Conservation (phyloP, 2,797 vertebrate species). For the Acanthurus lineatus region DNA sequence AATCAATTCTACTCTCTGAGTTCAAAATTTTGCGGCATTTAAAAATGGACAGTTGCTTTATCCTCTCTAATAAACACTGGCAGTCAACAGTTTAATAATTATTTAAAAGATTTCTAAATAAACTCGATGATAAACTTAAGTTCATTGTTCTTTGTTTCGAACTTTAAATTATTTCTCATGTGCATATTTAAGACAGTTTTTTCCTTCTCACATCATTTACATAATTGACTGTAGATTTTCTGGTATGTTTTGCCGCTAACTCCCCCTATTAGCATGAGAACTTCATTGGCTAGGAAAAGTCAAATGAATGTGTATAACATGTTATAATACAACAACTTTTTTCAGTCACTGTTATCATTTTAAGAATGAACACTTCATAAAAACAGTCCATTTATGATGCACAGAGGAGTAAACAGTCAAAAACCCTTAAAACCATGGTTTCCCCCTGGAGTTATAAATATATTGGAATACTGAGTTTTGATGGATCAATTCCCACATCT, state of each 20-base stretch:
- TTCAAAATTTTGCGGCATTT: too few relatives aligned
- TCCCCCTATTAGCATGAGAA: not conserved
- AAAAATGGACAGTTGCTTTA: too few relatives aligned
- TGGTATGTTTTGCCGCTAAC: not conserved
- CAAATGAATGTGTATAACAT: not conserved
- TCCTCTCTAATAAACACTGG: too few relatives aligned
- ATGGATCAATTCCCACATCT: conserved; percentile 17
- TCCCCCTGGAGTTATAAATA: not conserved
- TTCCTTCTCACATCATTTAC: not conserved
- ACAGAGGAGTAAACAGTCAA: not conserved
- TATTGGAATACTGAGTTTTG: not conserved
- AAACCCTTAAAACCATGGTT: not conserved
- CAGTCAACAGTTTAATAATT: too few relatives aligned
- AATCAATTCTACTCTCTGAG: too few relatives aligned
- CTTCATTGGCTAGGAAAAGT: not conserved
- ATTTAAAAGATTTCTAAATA: too few relatives aligned
- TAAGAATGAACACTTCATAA: not conserved
- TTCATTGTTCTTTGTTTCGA: too few relatives aligned
- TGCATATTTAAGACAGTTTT: not conserved
- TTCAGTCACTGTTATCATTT: not conserved
- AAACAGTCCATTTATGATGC: not conserved
- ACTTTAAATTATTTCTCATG: not conserved
- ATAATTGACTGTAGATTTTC: not conserved
- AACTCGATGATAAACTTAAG: too few relatives aligned
- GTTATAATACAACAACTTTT: not conserved